phyloP scores from a whole-genome alignment of 2,888 invertebrate species.

The Antheraea assamensis region DNA sequence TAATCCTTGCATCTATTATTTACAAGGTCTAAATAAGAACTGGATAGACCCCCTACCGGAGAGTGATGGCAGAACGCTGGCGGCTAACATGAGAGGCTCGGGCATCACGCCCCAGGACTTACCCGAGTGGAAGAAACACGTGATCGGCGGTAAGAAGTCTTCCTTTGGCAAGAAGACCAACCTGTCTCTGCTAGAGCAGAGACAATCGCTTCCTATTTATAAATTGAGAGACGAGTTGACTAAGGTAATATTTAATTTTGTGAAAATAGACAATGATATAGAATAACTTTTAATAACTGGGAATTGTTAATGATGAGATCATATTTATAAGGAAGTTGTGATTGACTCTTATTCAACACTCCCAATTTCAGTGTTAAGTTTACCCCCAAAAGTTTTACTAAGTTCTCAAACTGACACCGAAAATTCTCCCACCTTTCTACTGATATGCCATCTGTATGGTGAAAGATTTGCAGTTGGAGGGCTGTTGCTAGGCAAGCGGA shows the following conservation, averaged over 20 bases:
- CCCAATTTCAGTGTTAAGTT: too few relatives aligned
- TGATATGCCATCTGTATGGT: too few relatives aligned
- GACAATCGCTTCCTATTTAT: constrained; percentile 97
- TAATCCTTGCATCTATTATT: background rate
- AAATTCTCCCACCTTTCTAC: too few relatives aligned
- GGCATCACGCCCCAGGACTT: constrained; percentile 93
- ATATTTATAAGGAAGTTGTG: too few relatives aligned
- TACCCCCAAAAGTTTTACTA: too few relatives aligned
- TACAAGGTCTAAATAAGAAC: constrained; percentile 87
- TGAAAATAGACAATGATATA: too few relatives aligned
- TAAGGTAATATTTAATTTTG: constrained; percentile 84
- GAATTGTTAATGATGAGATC: too few relatives aligned
- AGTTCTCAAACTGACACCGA: too few relatives aligned
- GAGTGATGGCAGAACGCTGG: constrained; percentile 86
- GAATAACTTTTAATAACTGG: too few relatives aligned
- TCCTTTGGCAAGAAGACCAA: constrained; percentile 99
- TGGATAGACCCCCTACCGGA: constrained; percentile 99
- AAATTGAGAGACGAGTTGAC: constrained; percentile 96
- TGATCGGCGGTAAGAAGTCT: constrained; percentile 98
- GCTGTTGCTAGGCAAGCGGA: too few relatives aligned
- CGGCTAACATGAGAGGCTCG: constrained; percentile 92
- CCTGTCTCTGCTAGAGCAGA: constrained; percentile 95
- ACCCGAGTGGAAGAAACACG: constrained; percentile 99
- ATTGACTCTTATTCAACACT: too few relatives aligned
- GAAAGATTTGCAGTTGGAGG: too few relatives aligned